Percentiles rank a stretch among this genome's conserved stretches.
phyloP scores from a whole-genome alignment of 1,140 invertebrate species.

The Leptonema lineaticorne region DNA sequence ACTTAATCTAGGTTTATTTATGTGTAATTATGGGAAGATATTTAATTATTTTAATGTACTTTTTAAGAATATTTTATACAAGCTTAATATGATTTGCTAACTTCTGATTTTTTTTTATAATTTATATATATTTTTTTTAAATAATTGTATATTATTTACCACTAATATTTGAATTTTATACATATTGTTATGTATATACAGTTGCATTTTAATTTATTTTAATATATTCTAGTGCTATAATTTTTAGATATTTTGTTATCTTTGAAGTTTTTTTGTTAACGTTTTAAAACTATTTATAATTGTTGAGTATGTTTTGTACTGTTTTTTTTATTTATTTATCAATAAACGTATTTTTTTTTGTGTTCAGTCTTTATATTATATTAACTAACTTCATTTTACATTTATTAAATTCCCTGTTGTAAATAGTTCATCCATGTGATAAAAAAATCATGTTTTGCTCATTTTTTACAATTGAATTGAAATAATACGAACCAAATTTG shows the following conservation, averaged over 20 bases:
- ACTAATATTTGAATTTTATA: neutral
- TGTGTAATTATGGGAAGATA: no score
- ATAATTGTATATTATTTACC: no score
- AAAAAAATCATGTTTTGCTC: neutral
- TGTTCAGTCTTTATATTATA: slow-evolving; percentile 38
- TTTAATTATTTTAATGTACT: no score
- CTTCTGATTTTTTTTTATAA: no score
- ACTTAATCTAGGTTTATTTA: no score
- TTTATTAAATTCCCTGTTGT: neutral
- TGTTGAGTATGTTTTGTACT: neutral
- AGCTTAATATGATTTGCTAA: no score
- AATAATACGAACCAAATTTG: no score
- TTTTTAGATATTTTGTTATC: neutral
- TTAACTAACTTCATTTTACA: slow-evolving; percentile 39
- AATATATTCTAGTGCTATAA: neutral
- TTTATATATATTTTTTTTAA: no score
- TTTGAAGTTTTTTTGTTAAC: neutral
- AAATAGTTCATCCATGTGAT: neutral
- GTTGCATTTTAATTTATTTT: slow-evolving; percentile 8
- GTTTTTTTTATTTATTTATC: neutral
- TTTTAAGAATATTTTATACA: no score
- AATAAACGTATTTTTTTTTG: slow-evolving; percentile 22
- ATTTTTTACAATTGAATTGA: no score
- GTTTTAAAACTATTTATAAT: neutral
- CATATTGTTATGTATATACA: neutral